Percentiles rank a stretch among this genome's conserved stretches.
These are phyloP conservation scores for Drosophila malerkotliana DNA, from an alignment of 1,140 invertebrate genomes.

Conservation along the genomic window DNA sequence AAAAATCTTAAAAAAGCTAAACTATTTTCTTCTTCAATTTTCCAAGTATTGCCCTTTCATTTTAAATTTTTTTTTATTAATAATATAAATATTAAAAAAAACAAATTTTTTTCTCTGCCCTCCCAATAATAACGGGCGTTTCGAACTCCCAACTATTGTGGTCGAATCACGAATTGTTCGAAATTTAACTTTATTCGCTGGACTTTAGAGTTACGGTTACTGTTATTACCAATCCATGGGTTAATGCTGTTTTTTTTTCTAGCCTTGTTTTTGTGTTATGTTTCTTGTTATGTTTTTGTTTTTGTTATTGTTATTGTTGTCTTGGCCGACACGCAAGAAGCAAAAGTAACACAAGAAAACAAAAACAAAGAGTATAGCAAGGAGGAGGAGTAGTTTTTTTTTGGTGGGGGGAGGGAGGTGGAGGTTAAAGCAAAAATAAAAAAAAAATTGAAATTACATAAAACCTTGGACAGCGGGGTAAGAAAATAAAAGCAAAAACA, in stretches of 20 bases:
- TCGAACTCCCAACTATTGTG: slow-evolving; percentile 4
- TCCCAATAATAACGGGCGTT: slow-evolving; percentile 42
- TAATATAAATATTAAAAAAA: no score
- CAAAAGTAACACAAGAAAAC: slow-evolving; percentile 51
- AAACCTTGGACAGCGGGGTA: slow-evolving; percentile 54
- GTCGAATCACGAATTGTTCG: slow-evolving; percentile 41
- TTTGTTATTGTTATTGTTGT: slow-evolving; percentile 21
- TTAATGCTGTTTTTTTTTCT: slow-evolving; percentile 21
- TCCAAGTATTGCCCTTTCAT: not conserved
- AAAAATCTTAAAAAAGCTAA: no score
- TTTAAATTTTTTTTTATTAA: not conserved
- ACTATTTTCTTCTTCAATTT: no score
- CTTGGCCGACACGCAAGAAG: slow-evolving; percentile 69
- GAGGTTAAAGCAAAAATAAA: slow-evolving; percentile 20
- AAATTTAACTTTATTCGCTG: slow-evolving; percentile 28
- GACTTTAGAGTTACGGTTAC: slow-evolving; percentile 34
- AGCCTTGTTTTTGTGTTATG: slow-evolving; percentile 11
- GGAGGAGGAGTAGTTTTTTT: slow-evolving; percentile 4
- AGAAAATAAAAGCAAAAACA: slow-evolving; percentile 1
- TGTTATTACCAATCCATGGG: slow-evolving; percentile 30
- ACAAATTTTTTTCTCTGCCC: not conserved
- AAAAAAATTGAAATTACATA: slow-evolving; percentile 71
- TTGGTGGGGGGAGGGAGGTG: not conserved
- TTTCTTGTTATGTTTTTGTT: slow-evolving; percentile 22
- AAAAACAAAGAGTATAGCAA: slow-evolving; percentile 20